Percentiles rank a stretch among this genome's conserved stretches.
These are phyloP conservation scores for Zoanthus sociatus DNA, from an alignment of 92 coral and sea anemone species.

Conservation along the genomic window DNA sequence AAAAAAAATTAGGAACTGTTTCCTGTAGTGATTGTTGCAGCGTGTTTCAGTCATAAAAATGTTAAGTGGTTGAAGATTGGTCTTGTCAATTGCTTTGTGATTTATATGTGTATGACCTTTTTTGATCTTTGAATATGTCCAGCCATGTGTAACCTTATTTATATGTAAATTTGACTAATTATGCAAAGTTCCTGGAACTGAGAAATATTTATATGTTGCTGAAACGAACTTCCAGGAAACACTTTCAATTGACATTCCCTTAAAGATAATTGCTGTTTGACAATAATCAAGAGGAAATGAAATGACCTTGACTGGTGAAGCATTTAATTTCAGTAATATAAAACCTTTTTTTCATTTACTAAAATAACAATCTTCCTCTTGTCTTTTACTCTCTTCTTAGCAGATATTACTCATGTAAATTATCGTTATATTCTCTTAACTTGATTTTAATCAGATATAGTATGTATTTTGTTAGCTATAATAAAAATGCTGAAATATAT, in stretches of 20 bases:
- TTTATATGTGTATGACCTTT: not conserved
- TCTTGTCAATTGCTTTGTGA: not conserved
- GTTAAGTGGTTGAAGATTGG: not conserved
- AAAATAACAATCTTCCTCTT: too few relatives aligned
- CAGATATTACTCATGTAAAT: too few relatives aligned
- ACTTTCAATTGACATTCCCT: not conserved
- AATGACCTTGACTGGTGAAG: constrained; percentile 13
- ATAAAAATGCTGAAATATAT: not conserved
- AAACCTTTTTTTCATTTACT: not conserved
- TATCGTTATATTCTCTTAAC: too few relatives aligned
- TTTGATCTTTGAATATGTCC: constrained; percentile 9
- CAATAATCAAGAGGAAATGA: not conserved
- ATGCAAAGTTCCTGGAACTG: constrained; percentile 24
- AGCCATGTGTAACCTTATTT: constrained; percentile 13
- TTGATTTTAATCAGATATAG: too few relatives aligned
- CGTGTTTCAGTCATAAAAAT: not conserved
- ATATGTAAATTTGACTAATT: constrained; percentile 22
- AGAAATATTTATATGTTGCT: constrained; percentile 1
- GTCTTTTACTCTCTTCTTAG: too few relatives aligned
- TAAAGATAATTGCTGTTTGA: not conserved
- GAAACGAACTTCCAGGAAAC: constrained; percentile 38
- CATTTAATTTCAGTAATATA: not conserved
- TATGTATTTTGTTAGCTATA: not conserved
- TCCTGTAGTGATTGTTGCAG: not conserved
- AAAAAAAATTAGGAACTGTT: not conserved